These are phyloP conservation scores for Grallaria varia DNA, from an alignment of 2,113 vertebrate genomes.

Conservation along the genomic window DNA sequence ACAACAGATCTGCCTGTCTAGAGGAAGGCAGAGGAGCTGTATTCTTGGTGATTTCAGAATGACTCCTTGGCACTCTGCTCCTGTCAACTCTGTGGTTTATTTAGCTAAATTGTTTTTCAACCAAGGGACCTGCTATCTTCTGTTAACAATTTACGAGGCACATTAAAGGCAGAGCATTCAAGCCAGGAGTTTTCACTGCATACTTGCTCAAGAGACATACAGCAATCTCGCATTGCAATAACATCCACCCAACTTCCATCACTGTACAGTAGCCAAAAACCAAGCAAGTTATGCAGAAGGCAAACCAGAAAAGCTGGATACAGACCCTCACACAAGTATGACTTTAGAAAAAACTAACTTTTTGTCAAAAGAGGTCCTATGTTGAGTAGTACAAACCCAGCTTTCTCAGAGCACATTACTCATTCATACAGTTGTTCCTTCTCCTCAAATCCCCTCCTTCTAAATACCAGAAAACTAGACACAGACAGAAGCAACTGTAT, in stretches of 20 bases:
- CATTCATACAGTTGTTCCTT: neutral
- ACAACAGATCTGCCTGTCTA: neutral
- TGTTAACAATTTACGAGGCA: neutral
- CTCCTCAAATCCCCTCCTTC: neutral
- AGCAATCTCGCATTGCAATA: neutral
- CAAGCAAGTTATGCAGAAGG: neutral
- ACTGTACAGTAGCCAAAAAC: neutral
- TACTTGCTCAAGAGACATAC: neutral
- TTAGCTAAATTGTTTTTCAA: neutral
- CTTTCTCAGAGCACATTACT: neutral
- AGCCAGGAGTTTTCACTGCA: neutral
- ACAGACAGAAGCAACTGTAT: neutral
- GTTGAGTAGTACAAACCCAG: neutral
- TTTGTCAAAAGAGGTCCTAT: neutral
- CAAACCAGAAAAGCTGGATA: neutral
- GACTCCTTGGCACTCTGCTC: neutral
- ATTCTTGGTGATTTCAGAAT: neutral
- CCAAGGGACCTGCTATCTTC: neutral
- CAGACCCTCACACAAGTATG: fast-evolving
- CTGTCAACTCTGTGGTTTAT: neutral
- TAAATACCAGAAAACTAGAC: neutral
- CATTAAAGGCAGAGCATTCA: neutral
- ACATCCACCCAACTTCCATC: neutral
- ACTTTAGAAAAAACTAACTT: neutral
- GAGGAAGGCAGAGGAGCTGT: neutral